These are phyloP conservation scores for Crematogaster levior DNA, from an alignment of 2,888 invertebrate genomes.

Conservation along the genomic window DNA sequence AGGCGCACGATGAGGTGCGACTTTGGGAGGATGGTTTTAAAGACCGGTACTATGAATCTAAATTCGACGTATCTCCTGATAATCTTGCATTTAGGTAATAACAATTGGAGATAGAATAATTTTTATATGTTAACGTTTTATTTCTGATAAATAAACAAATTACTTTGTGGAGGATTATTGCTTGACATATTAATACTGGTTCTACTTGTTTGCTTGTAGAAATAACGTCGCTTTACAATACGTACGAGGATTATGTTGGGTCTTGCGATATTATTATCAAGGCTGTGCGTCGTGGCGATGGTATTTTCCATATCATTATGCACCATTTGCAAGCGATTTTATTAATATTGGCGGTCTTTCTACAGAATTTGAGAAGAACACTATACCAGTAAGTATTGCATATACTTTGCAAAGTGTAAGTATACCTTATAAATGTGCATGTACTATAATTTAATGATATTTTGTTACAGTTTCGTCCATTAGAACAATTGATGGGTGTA, in stretches of 20 bases:
- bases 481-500: slow-evolving; percentile 99
- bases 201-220: slow-evolving; percentile 43
- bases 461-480: slow-evolving; percentile 93
- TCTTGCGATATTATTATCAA: slow-evolving; percentile 99
- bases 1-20: slow-evolving; percentile 95
- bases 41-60: slow-evolving; percentile 98
- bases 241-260: slow-evolving; percentile 99
- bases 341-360: slow-evolving; percentile 94
- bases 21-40: slow-evolving; percentile 99
- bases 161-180: background rate
- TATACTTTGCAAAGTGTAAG: background rate
- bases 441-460: background rate
- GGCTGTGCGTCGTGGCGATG: slow-evolving; percentile 99
- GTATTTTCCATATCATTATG: slow-evolving; percentile 99
- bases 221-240: slow-evolving; percentile 96
- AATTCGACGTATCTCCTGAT: slow-evolving; percentile 93
- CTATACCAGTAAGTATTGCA: slow-evolving; percentile 91
- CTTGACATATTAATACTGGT: background rate
- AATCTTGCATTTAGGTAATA: slow-evolving; percentile 93
- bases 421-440: background rate
- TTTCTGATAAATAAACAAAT: background rate
- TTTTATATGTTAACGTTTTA: background rate
- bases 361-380: slow-evolving; percentile 95
- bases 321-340: slow-evolving; percentile 99
- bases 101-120: background rate